Percentiles rank a stretch among this genome's conserved stretches.
Conservation (phyloP, 2,888 invertebrate genomes). For the Pomacea canaliculata region DNA sequence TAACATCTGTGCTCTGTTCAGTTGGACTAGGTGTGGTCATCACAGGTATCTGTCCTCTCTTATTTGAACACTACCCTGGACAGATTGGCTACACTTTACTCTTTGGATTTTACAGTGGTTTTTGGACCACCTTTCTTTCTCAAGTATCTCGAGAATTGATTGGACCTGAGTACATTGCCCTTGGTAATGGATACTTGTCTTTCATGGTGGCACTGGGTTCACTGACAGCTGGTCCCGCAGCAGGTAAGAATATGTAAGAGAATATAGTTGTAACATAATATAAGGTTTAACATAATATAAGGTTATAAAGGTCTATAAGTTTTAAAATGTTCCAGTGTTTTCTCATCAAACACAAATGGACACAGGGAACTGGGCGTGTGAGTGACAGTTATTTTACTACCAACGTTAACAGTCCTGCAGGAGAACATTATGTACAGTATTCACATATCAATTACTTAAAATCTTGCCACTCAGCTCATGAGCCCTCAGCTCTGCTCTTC, state of each 20-base stretch:
- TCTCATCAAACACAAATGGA: no score
- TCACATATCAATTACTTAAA: no score
- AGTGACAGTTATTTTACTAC: no score
- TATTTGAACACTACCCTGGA: slow-evolving; percentile 63
- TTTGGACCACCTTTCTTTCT: slow-evolving; percentile 65
- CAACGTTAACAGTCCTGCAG: no score
- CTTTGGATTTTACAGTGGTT: slow-evolving; percentile 67
- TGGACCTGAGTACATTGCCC: slow-evolving; percentile 62
- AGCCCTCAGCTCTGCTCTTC: no score
- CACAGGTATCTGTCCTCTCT: slow-evolving; percentile 61
- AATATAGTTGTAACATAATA: neutral
- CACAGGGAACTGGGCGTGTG: no score
- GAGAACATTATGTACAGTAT: no score
- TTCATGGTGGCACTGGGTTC: slow-evolving; percentile 65
- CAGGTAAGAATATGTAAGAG: slow-evolving; percentile 42
- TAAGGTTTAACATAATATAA: no score
- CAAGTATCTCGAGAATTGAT: slow-evolving; percentile 59
- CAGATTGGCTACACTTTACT: slow-evolving; percentile 65
- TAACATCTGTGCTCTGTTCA: slow-evolving; percentile 60
- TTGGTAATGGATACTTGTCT: slow-evolving; percentile 63
- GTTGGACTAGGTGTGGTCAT: slow-evolving; percentile 61
- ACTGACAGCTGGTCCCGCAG: slow-evolving; percentile 59
- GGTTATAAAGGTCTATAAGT: no score
- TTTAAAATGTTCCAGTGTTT: no score
- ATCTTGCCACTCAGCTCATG: no score